Conservation (phyloP, 2,113 vertebrate genomes). For the Hymenochirus boettgeri region DNA sequence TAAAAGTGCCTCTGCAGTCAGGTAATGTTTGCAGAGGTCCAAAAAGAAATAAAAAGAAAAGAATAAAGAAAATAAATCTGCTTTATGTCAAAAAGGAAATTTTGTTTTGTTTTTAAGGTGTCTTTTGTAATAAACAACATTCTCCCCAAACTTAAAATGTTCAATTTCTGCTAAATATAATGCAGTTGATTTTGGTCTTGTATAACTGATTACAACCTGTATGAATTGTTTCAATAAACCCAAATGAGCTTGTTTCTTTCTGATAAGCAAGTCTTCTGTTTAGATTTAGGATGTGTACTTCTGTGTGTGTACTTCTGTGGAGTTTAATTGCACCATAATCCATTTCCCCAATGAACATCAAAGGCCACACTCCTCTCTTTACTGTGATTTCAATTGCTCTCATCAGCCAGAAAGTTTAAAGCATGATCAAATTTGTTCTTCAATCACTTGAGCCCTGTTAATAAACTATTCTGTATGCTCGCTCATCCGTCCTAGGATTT, state of each 20-base stretch:
- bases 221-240: conserved; percentile 3
- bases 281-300: conserved; percentile 27
- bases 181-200: too few species aligned
- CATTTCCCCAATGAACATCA: conserved; percentile 53
- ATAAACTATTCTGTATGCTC: conserved; percentile 70
- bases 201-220: neutral
- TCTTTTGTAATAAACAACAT: too few species aligned
- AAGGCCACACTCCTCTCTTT: conserved; percentile 51
- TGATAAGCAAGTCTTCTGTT: conserved; percentile 43
- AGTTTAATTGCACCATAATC: conserved; percentile 58
- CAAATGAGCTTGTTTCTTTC: conserved; percentile 3
- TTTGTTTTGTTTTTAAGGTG: too few species aligned
- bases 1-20: too few species aligned
- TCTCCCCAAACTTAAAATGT: too few species aligned
- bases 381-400: conserved; percentile 61
- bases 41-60: too few species aligned
- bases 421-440: conserved; percentile 78
- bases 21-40: too few species aligned
- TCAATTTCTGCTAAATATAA: too few species aligned
- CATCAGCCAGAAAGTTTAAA: conserved; percentile 62
- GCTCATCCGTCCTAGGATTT: conserved; percentile 64
- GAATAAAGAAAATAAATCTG: too few species aligned
- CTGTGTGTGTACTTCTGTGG: conserved; percentile 33
- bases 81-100: too few species aligned
- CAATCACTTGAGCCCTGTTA: conserved; percentile 71